A percentile compares a stretch with the other conserved stretches of the same genome.
Evolutionary conservation across 2,888 invertebrate genomes (phyloP).

Genomic region (Imbricaverruca yamaguchii): DNA sequence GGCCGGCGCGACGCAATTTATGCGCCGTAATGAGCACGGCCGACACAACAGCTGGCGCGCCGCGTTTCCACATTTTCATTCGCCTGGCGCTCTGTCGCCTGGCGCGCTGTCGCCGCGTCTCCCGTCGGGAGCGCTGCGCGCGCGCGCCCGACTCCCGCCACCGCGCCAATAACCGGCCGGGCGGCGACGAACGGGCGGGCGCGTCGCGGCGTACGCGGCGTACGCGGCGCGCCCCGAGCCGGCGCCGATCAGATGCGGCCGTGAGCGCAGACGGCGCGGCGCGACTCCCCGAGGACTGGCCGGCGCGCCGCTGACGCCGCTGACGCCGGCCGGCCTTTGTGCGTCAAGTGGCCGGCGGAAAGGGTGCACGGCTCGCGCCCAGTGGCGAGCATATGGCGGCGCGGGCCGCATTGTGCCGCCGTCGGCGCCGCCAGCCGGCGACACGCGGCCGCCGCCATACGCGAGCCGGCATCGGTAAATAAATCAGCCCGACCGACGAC

Average conservation of each 20-base stretch:
- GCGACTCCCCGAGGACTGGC: background rate
- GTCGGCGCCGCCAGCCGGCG: background rate
- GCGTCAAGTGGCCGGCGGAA: background rate
- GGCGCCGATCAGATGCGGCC: background rate
- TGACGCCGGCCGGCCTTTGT: background rate
- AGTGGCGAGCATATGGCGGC: background rate
- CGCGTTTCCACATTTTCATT: constrained; percentile 10
- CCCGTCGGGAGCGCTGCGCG: background rate
- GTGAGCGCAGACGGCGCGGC: background rate
- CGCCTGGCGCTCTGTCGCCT: background rate
- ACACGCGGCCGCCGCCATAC: no score
- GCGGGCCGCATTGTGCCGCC: background rate
- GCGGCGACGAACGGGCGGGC: no score
- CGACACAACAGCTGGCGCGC: constrained; percentile 1
- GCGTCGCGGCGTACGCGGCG: no score
- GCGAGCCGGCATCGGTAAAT: background rate
- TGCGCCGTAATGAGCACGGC: constrained; percentile 2
- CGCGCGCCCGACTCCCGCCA: no score
- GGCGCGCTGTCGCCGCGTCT: background rate
- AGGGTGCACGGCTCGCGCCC: background rate
- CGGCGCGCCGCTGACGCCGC: background rate
- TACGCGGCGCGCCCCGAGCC: no score
- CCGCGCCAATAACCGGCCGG: no score
- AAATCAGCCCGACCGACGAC: background rate
- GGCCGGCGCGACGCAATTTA: background rate